Conservation (phyloP, 2,113 vertebrate species). For the Ibidorhyncha struthersii region DNA sequence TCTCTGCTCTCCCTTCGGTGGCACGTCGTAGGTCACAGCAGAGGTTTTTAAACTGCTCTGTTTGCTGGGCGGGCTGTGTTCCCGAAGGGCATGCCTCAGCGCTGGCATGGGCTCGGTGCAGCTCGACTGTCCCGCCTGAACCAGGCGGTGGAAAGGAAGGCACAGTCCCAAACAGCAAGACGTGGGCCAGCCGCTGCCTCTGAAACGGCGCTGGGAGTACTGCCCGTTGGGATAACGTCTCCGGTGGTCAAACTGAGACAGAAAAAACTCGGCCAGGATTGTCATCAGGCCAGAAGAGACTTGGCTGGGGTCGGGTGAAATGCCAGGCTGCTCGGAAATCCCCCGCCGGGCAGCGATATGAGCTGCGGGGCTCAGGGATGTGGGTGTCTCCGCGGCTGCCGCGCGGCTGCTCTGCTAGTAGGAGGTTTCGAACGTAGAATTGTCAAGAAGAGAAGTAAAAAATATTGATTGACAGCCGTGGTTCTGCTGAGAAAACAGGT, state of each 20-base stretch:
- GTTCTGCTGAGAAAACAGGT: not conserved
- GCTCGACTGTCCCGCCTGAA: not conserved
- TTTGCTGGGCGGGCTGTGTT: not conserved
- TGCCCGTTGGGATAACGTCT: not conserved
- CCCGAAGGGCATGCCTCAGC: not conserved
- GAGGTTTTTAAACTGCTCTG: not conserved
- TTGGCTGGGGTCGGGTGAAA: not conserved
- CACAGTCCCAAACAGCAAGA: not conserved
- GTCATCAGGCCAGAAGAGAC: not conserved
- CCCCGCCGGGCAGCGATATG: not conserved
- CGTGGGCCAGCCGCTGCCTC: not conserved
- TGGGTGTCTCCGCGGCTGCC: not conserved
- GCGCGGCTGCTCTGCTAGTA: too few relatives aligned
- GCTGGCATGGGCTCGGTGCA: not conserved
- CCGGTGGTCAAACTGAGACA: not conserved
- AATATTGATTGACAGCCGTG: not conserved
- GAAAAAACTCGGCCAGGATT: not conserved
- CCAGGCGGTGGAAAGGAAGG: not conserved
- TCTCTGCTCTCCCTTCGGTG: not conserved
- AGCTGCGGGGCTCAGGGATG: not conserved
- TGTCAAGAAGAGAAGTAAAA: not conserved
- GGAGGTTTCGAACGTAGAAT: not conserved
- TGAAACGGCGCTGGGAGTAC: not conserved
- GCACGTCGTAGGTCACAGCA: too few relatives aligned
- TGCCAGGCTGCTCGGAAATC: not conserved